Percentiles rank a stretch among this genome's conserved stretches.
Conservation (phyloP, 2,113 vertebrate genomes). For the Abramis brama region DNA sequence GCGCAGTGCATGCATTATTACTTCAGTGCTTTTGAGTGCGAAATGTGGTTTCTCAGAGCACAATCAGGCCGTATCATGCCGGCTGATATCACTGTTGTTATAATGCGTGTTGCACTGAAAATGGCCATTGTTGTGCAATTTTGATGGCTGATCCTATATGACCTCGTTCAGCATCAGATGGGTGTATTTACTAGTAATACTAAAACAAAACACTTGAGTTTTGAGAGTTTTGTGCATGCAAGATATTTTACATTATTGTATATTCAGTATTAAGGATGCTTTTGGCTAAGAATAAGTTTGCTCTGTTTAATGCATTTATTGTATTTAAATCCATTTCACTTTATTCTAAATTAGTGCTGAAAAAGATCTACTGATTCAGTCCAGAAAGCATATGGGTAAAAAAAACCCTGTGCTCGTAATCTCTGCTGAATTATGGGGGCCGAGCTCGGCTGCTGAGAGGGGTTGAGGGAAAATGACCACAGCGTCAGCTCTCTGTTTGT, state of each 20-base stretch:
- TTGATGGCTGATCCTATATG: not conserved
- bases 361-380: not conserved
- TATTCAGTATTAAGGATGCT: not conserved
- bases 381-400: not conserved
- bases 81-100: slow-evolving; percentile 5
- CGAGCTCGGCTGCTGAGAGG: slow-evolving; percentile 21
- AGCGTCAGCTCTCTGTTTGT: slow-evolving; percentile 47
- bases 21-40: not conserved
- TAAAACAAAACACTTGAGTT: not conserved
- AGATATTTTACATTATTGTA: no score
- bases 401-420: not conserved
- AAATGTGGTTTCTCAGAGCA: not conserved
- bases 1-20: not conserved
- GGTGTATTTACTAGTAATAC: not conserved
- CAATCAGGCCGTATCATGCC: not conserved
- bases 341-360: not conserved
- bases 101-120: slow-evolving; percentile 5
- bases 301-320: not conserved
- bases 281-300: not conserved
- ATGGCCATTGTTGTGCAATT: not conserved
- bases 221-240: not conserved
- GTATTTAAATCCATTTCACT: not conserved
- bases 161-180: not conserved
- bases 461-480: slow-evolving; percentile 23
- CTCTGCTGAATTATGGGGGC: slow-evolving; percentile 6